Percentiles rank a stretch among this genome's conserved stretches.
Conservation (phyloP, 30 jellyfish, hydroid and myxozoan genomes). For the Chrysaora quinquecirrha region DNA sequence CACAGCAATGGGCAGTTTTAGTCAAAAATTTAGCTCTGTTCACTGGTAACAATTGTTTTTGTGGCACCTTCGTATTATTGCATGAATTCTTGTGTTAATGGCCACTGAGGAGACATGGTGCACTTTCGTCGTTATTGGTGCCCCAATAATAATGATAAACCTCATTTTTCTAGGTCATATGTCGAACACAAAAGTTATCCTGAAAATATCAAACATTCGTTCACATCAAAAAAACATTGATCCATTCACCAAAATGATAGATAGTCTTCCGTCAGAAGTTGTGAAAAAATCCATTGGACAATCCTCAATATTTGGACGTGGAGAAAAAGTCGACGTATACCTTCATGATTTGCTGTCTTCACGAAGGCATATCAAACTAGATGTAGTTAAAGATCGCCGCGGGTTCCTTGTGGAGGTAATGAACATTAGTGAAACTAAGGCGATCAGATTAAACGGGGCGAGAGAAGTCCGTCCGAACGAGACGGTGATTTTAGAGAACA, state of each 20-base stretch:
- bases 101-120: too few species aligned
- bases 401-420: constrained; percentile 29
- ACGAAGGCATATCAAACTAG: constrained; percentile 34
- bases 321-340: constrained; percentile 64
- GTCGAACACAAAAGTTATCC: constrained; percentile 28
- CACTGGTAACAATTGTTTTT: too few species aligned
- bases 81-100: too few species aligned
- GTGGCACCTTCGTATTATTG: too few species aligned
- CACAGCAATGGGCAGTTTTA: too few species aligned
- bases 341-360: constrained; percentile 55
- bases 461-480: constrained; percentile 4
- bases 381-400: constrained; percentile 10
- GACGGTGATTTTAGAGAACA: constrained; percentile 4
- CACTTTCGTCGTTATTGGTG: too few species aligned
- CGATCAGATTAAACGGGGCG: constrained; percentile 31
- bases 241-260: constrained; percentile 26
- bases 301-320: constrained; percentile 60
- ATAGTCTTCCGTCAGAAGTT: constrained; percentile 24
- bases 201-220: constrained; percentile 24
- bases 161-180: not conserved
- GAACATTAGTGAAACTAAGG: constrained; percentile 45
- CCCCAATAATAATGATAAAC: too few species aligned
- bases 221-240: constrained; percentile 30
- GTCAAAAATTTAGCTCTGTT: too few species aligned
- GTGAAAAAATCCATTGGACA: constrained; percentile 19